Percentiles rank a stretch among this genome's conserved stretches.
phyloP scores from a whole-genome alignment of 2,888 invertebrate species.

The Orthonychiurus folsomi region DNA sequence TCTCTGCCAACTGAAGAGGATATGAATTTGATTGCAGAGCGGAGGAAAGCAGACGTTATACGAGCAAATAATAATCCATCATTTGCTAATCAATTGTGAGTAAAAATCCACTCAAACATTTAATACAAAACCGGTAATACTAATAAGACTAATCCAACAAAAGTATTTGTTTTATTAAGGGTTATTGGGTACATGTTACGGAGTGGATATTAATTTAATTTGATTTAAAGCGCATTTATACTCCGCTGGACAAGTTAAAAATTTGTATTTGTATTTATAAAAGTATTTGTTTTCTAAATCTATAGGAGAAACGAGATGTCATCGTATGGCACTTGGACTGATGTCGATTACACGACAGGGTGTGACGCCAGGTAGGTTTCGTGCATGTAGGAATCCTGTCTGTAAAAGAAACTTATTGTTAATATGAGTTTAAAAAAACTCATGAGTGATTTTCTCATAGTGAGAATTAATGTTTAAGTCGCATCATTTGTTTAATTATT shows the following conservation, averaged over 20 bases:
- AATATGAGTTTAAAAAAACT: too few species aligned
- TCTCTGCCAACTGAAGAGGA: conserved; percentile 1
- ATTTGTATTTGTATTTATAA: neutral
- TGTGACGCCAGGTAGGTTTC: conserved; percentile 20
- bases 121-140: neutral
- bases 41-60: neutral
- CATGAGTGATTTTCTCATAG: too few species aligned
- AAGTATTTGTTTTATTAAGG: too few species aligned
- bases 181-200: too few species aligned
- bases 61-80: neutral
- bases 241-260: neutral
- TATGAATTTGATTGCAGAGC: neutral
- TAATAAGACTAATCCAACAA: neutral
- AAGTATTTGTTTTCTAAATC: neutral
- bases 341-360: conserved; percentile 19
- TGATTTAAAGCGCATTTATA: too few species aligned
- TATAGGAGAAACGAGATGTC: conserved; percentile 12
- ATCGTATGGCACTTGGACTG: conserved; percentile 15
- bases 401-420: too few species aligned
- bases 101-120: neutral
- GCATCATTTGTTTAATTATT: neutral
- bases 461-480: neutral
- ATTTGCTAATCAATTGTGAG: neutral
- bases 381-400: too few species aligned
- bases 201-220: too few species aligned